phyloP scores from a whole-genome alignment of 2,797 vertebrate species.

The Arctocebus calabarensis region DNA sequence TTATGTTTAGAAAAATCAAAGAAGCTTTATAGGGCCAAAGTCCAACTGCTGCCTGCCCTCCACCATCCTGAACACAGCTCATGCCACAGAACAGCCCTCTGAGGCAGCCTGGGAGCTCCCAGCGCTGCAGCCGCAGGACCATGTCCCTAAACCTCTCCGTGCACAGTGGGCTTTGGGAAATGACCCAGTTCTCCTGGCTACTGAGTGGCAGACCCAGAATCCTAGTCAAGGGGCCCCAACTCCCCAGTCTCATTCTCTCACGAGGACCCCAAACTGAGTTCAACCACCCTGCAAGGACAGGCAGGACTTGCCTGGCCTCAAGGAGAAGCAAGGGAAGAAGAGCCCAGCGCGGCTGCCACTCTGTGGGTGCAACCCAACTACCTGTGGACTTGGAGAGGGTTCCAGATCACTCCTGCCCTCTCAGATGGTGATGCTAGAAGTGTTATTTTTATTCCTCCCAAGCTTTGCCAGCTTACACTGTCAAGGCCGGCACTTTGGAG shows the following conservation, averaged over 20 bases:
- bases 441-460: constrained; percentile 36
- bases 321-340: rapidly evolving
- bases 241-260: too few species aligned
- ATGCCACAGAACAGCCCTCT: rapidly evolving
- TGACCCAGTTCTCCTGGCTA: background rate
- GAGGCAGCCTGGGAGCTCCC: background rate
- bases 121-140: rapidly evolving
- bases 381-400: background rate
- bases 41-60: background rate
- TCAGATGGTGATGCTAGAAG: background rate
- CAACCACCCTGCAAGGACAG: rapidly evolving
- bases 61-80: rapidly evolving
- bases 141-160: background rate
- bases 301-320: background rate
- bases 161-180: background rate
- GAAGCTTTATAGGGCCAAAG: rapidly evolving
- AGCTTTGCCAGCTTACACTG: constrained; percentile 51
- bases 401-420: background rate
- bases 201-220: background rate
- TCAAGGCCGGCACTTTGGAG: constrained; percentile 75
- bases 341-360: rapidly evolving
- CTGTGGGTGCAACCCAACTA: rapidly evolving
- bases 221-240: rapidly evolving
- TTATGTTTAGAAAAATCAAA: background rate
- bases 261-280: background rate